A percentile compares a stretch with the other conserved stretches of the same genome.
Conservation (phyloP, 2,113 vertebrate species). For the Rhinichthys klamathensis region DNA sequence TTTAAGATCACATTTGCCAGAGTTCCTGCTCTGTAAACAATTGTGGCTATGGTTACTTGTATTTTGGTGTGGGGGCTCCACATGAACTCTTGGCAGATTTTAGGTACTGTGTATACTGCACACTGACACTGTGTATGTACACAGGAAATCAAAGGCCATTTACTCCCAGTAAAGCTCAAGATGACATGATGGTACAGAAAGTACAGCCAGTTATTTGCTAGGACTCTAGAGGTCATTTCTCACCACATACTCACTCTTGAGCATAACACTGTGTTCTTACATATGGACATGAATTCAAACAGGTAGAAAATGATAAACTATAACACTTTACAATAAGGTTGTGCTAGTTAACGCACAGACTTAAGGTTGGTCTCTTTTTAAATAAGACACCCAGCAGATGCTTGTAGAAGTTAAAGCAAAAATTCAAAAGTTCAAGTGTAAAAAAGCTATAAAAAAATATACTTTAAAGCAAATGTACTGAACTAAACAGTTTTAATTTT, state of each 20-base stretch:
- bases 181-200: conserved; percentile 14
- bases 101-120: neutral
- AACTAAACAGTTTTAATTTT: too few species aligned
- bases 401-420: too few species aligned
- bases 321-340: too few species aligned
- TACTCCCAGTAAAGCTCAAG: neutral
- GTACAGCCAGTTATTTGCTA: neutral
- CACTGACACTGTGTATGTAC: neutral
- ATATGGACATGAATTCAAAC: neutral
- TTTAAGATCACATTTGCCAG: neutral
- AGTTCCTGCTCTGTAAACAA: neutral
- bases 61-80: neutral
- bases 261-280: neutral
- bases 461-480: too few species aligned
- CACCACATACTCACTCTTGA: conserved; percentile 1
- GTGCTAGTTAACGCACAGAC: too few species aligned
- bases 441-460: too few species aligned
- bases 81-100: neutral
- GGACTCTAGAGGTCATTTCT: neutral
- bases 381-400: too few species aligned
- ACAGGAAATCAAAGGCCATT: conserved; percentile 11
- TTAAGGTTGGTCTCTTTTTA: too few species aligned
- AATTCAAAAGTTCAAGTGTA: too few species aligned
- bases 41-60: neutral
- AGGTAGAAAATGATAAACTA: neutral